Base-by-base conservation (phyloP, 2,888 invertebrate species). In the Griposia aprilina region DNA sequence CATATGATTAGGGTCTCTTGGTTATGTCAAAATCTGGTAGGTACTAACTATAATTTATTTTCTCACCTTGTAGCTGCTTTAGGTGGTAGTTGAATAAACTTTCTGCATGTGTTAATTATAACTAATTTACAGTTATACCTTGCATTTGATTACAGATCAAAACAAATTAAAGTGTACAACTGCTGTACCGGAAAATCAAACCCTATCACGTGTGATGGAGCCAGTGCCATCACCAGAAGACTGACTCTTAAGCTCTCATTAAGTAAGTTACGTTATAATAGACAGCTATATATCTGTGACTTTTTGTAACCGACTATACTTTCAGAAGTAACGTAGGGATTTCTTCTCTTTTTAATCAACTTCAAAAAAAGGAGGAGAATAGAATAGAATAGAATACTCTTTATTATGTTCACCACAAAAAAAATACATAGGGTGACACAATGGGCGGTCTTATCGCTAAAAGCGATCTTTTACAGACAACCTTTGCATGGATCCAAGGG, bases 171-270 rank as follows among this genome's bases (percentile, higher is more conserved):
- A 74, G 92, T 93, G 0, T 93, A 91, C 68, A 93, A 93, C 59
- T 90, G 90, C 71, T 91, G 92, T 59, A 91, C 90, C 0, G 91
- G 92, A 41, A 78, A 78, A 1, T 89, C 89, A 15, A 93, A 93
- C 67, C 92, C 93, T 1, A 82, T 93, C 8, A 90, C 84, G 6
- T 78, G 87, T 50, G 82, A 82, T 62, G 69, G 72, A 57, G 76
- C 91, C 8, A 72, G 77, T 13, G 55, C 59, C 1, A 86, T 88
- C 0, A 77, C 86, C 7, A 86, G 87, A 20, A 87, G 82, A 74
- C 84, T 89, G 48, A 83, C 90, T 6, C 41, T 85, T 13, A 91
- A 90, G 81, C 70, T 90, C 71, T 89, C 88, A 70, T 83, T 90
- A 67, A 88, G 92, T 93, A 80, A 90, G 91, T 90, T 15, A 30